Base-by-base conservation (phyloP, 2,797 vertebrate genomes). In the Cyclura pinguis region DNA sequence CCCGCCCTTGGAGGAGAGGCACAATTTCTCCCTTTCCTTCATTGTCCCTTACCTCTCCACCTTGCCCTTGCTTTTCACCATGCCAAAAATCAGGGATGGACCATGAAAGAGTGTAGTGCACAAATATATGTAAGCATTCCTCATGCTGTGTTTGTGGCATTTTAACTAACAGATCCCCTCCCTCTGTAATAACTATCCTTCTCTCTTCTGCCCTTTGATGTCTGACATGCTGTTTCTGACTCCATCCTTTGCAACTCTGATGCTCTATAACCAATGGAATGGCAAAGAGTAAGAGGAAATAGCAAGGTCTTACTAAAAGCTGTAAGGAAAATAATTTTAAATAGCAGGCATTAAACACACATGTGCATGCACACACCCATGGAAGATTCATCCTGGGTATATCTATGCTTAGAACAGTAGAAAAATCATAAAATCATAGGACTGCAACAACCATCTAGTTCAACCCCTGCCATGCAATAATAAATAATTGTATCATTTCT, bases 231-330 rank as follows among this genome's bases (percentile, higher is more conserved):
- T 62, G 27, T 18, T 87, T 32, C 16, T 64, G 59, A 8, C 27
- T 78, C 86, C 42, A 22, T 20, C 20, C 42, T 67, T 73, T 20
- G 86, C 29, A 86, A 50, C 78, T 52, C 10, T 32, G 52, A 59
- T 35, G 27, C 3, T 81, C 50, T 90, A 72, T 74, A 42, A 22
- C 16, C 69, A n/a, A 22, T 13, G 3, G 52, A 72, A 69, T 57
- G 50, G 35, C 18, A 90, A 73, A 88, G 80, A 87, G 84, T 64
- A 64, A 86, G 88, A 86, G 85, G 35, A 89, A 47, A 20, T 86
- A 92, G 88, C 32, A 92, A 84, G 83, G 35, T 91, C 94, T 91
- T 95, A 90, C 92, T 91, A 73, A 16, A 89, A 24, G 24, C 80
- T 85, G 91, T 91, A 62, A 62, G 16, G 32, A 18, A 78, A 80